Conservation (phyloP, 2,888 invertebrate species). For the Conistra vaccinii region DNA sequence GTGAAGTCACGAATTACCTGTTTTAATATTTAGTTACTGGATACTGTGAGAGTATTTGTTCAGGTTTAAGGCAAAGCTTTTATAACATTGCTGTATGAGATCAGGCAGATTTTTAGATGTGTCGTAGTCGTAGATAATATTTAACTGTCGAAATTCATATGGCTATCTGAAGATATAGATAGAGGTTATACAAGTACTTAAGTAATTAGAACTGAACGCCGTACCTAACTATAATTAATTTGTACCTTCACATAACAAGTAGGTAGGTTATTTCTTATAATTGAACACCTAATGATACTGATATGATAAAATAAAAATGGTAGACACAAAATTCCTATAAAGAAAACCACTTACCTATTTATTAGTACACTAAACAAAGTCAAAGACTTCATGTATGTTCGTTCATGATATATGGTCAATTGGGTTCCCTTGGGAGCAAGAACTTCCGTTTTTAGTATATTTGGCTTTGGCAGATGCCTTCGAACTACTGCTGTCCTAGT, state of each 20-base stretch:
- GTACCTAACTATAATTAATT: not conserved
- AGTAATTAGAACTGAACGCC: too few relatives aligned
- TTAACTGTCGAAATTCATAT: not conserved
- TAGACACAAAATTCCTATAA: not conserved
- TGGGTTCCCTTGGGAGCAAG: not conserved
- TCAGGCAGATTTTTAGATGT: not conserved
- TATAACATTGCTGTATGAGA: not conserved
- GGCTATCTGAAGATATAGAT: not conserved
- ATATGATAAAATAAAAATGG: not conserved
- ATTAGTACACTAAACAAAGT: not conserved
- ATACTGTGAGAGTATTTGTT: constrained; percentile 25
- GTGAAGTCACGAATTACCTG: constrained; percentile 58
- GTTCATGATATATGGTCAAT: constrained; percentile 12
- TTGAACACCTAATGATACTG: not conserved
- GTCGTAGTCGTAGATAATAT: too few relatives aligned
- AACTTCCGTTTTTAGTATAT: constrained; percentile 41
- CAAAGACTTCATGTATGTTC: constrained; percentile 16
- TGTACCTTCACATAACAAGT: not conserved
- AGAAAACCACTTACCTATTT: not conserved
- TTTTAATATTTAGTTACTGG: constrained; percentile 36
- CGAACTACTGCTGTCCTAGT: constrained; percentile 8
- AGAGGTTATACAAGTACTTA: not conserved
- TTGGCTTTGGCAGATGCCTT: constrained; percentile 17
- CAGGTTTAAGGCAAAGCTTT: not conserved
- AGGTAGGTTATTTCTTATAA: not conserved